Percentiles rank a stretch among this genome's conserved stretches.
phyloP scores from a whole-genome alignment of 2,888 invertebrate species.

The Cheilosia variabilis region DNA sequence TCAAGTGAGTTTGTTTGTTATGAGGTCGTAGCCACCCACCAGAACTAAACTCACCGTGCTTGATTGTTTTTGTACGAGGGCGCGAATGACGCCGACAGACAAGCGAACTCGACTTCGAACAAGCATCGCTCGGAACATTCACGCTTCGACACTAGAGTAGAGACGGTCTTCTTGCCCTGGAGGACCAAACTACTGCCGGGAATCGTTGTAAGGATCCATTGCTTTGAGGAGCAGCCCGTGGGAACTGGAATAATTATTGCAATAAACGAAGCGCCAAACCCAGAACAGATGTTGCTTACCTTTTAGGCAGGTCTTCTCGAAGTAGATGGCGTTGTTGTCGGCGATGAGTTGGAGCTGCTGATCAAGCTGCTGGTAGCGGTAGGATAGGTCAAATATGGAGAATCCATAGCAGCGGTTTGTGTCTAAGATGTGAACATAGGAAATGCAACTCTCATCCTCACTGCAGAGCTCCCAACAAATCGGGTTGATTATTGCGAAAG shows the following conservation, averaged over 20 bases:
- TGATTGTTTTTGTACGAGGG: constrained; percentile 83
- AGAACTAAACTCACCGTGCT: constrained; percentile 79
- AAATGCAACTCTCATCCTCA: constrained; percentile 81
- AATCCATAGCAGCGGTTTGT: constrained; percentile 82
- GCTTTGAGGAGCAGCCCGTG: constrained; percentile 85
- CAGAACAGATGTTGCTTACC: constrained; percentile 77
- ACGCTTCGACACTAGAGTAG: constrained; percentile 86
- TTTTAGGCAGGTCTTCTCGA: constrained; percentile 82
- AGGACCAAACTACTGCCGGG: constrained; percentile 90
- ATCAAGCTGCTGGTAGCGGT: constrained; percentile 78
- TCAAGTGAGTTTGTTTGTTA: constrained; percentile 29
- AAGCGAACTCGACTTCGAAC: constrained; percentile 84
- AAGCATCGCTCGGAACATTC: constrained; percentile 88
- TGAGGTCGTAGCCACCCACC: constrained; percentile 11
- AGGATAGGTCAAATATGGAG: constrained; percentile 80
- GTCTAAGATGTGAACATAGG: constrained; percentile 81
- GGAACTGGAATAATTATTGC: constrained; percentile 82
- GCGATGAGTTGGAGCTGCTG: constrained; percentile 79
- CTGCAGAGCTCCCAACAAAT: constrained; percentile 81
- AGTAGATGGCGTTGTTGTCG: constrained; percentile 82
- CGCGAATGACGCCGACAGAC: constrained; percentile 86
- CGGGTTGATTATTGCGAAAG: constrained; percentile 77
- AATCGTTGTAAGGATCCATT: constrained; percentile 91
- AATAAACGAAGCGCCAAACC: background rate
- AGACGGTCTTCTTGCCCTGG: constrained; percentile 86